These are phyloP conservation scores for Grammomys dolichurus DNA, from an alignment of 2,113 vertebrate genomes.

Conservation along the genomic window DNA sequence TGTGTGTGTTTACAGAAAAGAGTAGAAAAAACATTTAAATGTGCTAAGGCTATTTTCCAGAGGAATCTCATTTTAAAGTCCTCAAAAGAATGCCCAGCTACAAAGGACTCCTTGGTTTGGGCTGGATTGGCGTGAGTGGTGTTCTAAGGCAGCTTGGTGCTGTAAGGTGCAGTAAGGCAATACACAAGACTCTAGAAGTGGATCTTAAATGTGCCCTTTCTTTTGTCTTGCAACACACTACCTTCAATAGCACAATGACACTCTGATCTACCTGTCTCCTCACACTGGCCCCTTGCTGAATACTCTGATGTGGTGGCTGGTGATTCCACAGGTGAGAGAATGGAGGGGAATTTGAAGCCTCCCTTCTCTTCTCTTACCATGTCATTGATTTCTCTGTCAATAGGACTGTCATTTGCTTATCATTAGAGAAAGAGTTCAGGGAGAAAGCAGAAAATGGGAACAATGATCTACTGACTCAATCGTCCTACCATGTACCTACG, in stretches of 20 bases:
- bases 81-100: background rate
- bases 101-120: background rate
- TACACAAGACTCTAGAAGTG: background rate
- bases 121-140: background rate
- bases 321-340: background rate
- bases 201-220: background rate
- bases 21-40: background rate
- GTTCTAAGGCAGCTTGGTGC: no score
- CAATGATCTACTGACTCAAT: background rate
- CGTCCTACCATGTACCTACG: background rate
- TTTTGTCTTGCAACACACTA: background rate
- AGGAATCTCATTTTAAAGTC: background rate
- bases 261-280: background rate
- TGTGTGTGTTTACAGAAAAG: background rate
- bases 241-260: background rate
- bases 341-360: background rate
- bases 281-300: rapidly evolving
- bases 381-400: background rate
- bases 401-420: background rate
- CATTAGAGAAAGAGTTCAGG: background rate
- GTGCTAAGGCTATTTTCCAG: background rate
- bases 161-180: background rate
- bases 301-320: background rate
- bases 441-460: background rate
- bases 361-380: background rate